Conservation (phyloP, 2,113 vertebrate genomes). For the Melozone crissalis region DNA sequence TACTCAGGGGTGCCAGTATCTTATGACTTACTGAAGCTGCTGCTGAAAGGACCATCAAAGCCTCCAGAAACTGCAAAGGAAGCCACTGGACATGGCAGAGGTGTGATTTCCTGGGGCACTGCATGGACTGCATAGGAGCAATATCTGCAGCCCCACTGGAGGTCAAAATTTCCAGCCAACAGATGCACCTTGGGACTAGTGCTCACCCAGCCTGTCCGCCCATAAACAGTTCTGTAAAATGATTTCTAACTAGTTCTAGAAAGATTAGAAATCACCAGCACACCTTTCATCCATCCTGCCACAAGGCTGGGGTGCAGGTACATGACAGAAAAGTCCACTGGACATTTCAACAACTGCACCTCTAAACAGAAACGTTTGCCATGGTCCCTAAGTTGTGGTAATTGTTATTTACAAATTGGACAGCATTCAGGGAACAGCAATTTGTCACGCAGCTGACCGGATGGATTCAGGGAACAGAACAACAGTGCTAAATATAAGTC, state of each 20-base stretch:
- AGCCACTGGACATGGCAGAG: not conserved
- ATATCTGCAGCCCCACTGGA: not conserved
- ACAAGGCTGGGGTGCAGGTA: not conserved
- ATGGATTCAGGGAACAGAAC: conserved; percentile 30
- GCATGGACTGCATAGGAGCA: accelerated
- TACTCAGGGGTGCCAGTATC: not conserved
- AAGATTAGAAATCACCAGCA: not conserved
- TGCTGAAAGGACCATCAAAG: not conserved
- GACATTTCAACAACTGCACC: not conserved
- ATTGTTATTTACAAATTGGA: conserved; percentile 11
- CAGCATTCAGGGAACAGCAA: conserved; percentile 26
- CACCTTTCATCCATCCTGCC: not conserved
- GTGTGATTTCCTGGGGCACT: not conserved
- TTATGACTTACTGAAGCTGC: not conserved
- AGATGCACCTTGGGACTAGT: not conserved
- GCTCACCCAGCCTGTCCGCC: not conserved
- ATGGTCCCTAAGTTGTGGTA: not conserved
- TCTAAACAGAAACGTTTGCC: not conserved
- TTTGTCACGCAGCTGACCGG: conserved; percentile 43
- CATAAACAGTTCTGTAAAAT: not conserved
- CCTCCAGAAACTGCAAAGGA: not conserved
- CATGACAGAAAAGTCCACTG: accelerated
- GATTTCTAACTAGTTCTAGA: not conserved
- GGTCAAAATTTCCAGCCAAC: not conserved
- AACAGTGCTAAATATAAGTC: conserved; percentile 52